A percentile compares a stretch with the other conserved stretches of the same genome.
Evolutionary conservation across 2,888 invertebrate species (phyloP).

Genomic region (Stenodera caucasica): DNA sequence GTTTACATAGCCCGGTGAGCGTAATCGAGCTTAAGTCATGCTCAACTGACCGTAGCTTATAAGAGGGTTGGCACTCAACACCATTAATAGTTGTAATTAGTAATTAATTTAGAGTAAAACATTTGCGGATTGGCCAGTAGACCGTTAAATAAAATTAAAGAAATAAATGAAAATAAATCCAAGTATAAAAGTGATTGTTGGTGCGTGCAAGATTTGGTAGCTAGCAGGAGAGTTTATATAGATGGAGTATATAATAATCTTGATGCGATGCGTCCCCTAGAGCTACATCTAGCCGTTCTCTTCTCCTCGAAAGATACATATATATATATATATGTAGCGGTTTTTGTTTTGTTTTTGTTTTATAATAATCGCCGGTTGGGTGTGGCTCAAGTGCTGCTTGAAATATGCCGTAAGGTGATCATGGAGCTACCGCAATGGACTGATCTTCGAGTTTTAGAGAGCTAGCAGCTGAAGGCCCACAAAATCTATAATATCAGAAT

Average conservation of each 20-base stretch:
- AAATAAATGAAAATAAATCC: too few species aligned
- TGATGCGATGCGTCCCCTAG: slow-evolving; percentile 23
- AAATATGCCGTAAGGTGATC: slow-evolving; percentile 6
- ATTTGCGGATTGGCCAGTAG: background rate
- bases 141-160: background rate
- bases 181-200: too few species aligned
- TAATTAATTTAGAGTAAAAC: slow-evolving; percentile 7
- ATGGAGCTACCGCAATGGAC: slow-evolving; percentile 4
- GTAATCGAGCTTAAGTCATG: slow-evolving; percentile 25
- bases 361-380: slow-evolving; percentile 7
- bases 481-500: background rate
- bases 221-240: slow-evolving; percentile 12
- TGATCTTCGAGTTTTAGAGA: too few species aligned
- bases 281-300: slow-evolving; percentile 17
- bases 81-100: slow-evolving; percentile 23
- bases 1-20: slow-evolving; percentile 31
- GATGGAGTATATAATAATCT: slow-evolving; percentile 17
- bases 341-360: slow-evolving; percentile 27
- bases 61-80: slow-evolving; percentile 19
- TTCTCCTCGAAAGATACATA: slow-evolving; percentile 13
- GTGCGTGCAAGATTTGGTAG: slow-evolving; percentile 18
- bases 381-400: slow-evolving; percentile 4
- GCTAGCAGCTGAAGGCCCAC: too few species aligned
- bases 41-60: slow-evolving; percentile 25
- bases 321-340: slow-evolving; percentile 28